Evolutionary conservation across 2,797 vertebrate species (phyloP).

Genomic region (Cyprinella venusta): DNA sequence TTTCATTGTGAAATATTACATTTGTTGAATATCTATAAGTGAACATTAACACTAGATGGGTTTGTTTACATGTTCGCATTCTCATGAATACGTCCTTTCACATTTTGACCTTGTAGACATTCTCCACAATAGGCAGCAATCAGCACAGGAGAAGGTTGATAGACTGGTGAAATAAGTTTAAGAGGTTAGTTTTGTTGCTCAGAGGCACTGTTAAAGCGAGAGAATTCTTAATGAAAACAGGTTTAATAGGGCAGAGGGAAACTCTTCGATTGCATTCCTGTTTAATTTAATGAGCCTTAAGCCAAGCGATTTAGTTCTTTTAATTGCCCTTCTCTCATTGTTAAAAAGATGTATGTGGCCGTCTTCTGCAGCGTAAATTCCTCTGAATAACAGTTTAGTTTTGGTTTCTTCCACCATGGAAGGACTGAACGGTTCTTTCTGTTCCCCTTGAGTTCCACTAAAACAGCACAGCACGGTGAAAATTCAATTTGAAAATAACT

Average conservation of each 20-base stretch:
- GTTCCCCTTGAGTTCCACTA: background rate
- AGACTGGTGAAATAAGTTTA: slow-evolving; percentile 26
- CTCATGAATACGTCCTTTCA: slow-evolving; percentile 5
- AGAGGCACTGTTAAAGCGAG: slow-evolving; percentile 69
- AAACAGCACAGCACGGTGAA: background rate
- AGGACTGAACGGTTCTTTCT: background rate
- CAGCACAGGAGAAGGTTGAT: slow-evolving; percentile 8
- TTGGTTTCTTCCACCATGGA: slow-evolving; percentile 56
- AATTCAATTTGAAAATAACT: slow-evolving; percentile 10
- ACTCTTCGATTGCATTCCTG: slow-evolving; percentile 70
- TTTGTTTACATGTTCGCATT: slow-evolving; percentile 34
- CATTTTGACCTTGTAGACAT: slow-evolving; percentile 5
- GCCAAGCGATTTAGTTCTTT: slow-evolving; percentile 71
- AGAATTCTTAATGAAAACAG: slow-evolving; percentile 79
- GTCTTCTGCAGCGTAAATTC: slow-evolving; percentile 66
- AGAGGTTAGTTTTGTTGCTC: slow-evolving; percentile 50
- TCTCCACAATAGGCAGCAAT: background rate
- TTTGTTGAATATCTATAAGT: slow-evolving; percentile 32
- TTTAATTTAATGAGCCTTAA: slow-evolving; percentile 76
- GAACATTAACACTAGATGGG: slow-evolving; percentile 1
- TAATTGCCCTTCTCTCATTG: slow-evolving; percentile 76
- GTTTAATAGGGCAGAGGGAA: slow-evolving; percentile 76
- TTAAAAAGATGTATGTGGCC: slow-evolving; percentile 68
- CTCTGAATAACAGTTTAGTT: slow-evolving; percentile 64
- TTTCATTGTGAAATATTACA: slow-evolving; percentile 19